A percentile compares a stretch with the other conserved stretches of the same genome.
Evolutionary conservation across 2,113 vertebrate species (phyloP).

Genomic region (Pyxicephalus adspersus): DNA sequence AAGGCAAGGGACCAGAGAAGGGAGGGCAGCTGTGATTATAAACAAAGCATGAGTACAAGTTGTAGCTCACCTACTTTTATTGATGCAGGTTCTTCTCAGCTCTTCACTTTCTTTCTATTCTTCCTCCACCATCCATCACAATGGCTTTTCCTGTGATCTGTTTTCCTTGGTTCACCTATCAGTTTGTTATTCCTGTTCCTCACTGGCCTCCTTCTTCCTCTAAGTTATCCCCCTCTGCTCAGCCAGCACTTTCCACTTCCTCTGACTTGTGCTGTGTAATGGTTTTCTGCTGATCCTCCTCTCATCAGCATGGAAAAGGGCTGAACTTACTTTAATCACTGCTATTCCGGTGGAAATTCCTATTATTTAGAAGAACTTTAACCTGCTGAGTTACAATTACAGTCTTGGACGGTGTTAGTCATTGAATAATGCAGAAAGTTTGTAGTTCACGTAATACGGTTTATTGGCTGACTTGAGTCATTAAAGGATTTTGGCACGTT

Average conservation of each 20-base stretch:
- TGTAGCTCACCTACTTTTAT: background rate
- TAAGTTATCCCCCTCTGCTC: slow-evolving; percentile 27
- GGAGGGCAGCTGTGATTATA: slow-evolving; percentile 13
- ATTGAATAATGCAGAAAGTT: too few species aligned
- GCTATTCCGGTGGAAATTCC: background rate
- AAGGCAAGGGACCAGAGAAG: slow-evolving; percentile 3
- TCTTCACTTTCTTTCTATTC: background rate
- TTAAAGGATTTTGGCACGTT: too few species aligned
- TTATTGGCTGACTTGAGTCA: too few species aligned
- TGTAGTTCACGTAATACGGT: too few species aligned
- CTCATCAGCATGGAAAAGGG: background rate
- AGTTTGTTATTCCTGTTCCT: background rate
- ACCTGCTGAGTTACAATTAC: background rate
- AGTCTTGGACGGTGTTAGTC: too few species aligned
- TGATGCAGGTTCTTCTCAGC: background rate
- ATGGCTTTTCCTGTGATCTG: background rate
- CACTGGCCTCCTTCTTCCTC: slow-evolving; percentile 35
- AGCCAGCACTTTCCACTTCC: slow-evolving; percentile 49
- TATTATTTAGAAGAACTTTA: background rate
- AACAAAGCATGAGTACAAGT: background rate
- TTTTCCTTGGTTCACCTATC: background rate
- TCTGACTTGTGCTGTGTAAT: slow-evolving; percentile 23
- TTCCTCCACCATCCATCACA: background rate
- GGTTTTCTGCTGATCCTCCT: background rate
- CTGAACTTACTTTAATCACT: background rate